Conservation (phyloP, 2,888 invertebrate species). For the Phortica okadai region DNA sequence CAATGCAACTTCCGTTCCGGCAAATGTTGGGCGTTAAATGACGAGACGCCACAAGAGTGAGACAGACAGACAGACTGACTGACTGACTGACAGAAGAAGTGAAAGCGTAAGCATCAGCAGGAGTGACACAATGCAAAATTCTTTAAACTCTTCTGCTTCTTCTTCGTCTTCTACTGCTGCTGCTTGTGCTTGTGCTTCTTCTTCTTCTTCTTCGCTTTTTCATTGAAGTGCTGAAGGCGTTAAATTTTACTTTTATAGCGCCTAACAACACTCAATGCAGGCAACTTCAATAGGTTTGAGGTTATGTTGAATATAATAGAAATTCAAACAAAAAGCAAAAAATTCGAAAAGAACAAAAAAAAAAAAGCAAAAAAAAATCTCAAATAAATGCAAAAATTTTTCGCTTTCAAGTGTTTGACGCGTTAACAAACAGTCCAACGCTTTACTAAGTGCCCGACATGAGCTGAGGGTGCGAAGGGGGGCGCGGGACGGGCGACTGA, state of each 20-base stretch:
- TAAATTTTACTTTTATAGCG: conserved; percentile 22
- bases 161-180: not conserved
- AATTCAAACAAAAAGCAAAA: too few relatives aligned
- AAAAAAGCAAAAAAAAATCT: not conserved
- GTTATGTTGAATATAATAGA: too few relatives aligned
- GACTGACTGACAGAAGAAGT: not conserved
- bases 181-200: not conserved
- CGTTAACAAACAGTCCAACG: not conserved
- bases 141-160: not conserved
- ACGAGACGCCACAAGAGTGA: not conserved
- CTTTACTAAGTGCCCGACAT: not conserved
- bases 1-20: conserved; percentile 55
- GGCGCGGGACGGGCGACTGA: too few relatives aligned
- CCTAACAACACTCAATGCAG: not conserved
- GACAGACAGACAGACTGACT: not conserved
- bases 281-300: too few relatives aligned
- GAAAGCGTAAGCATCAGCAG: not conserved
- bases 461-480: not conserved
- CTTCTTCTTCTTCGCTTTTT: not conserved
- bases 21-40: conserved; percentile 43
- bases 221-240: conserved; percentile 18
- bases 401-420: not conserved
- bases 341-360: too few relatives aligned
- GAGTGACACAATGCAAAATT: too few relatives aligned
- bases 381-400: conserved; percentile 6